Evolutionary conservation across 2,113 vertebrate genomes (phyloP), one percentile per base, ranked within the genome.

Genomic region (Eidolon helvum): DNA sequence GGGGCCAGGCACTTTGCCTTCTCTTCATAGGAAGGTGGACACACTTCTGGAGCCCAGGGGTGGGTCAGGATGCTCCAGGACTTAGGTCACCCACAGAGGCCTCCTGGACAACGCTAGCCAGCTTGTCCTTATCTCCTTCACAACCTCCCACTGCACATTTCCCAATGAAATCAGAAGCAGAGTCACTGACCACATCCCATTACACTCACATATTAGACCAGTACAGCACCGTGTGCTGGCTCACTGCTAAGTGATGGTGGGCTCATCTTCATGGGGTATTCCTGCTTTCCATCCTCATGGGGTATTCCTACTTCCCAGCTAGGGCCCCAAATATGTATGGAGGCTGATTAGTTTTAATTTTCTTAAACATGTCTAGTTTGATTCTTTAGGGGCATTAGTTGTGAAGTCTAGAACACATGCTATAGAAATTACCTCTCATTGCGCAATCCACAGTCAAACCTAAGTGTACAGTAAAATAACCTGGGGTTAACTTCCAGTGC

Each of bases 181-280:
- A 88, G n/a, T 63, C 68, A 45, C 61, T 11, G 59, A 16, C 86
- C 19, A 4, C 24, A 15, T 63, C 61, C 78, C n/a, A 0, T 10
- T 43, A 18, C 22, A 5, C 3, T 0, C 21, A 1, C 4, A 0
- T 35, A 14, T 26, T 10, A 5, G 5, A 18, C 79, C 24, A 65
- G 21, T 4, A 15, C 8, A 2, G 30, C 35, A 5, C 48, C 65
- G 43, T 19, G 14, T 10, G 38, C 22, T 18, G 18, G 21, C 4
- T 11, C 50, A 7, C 78, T 28, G 69, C 79, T 18, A 61, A 71
- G 55, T 7, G 10, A 72, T 0, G 10, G 43, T 48, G 61, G 48
- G 77, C 59, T 43, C 84, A 65, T 26, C 65, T 9, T 6, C 43
- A 53, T 4, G n/a, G 33, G n/a, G 15, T 9, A 0, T 30, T 16